Base-by-base conservation (phyloP, 1,140 invertebrate species). In the Megalopta genalis region DNA sequence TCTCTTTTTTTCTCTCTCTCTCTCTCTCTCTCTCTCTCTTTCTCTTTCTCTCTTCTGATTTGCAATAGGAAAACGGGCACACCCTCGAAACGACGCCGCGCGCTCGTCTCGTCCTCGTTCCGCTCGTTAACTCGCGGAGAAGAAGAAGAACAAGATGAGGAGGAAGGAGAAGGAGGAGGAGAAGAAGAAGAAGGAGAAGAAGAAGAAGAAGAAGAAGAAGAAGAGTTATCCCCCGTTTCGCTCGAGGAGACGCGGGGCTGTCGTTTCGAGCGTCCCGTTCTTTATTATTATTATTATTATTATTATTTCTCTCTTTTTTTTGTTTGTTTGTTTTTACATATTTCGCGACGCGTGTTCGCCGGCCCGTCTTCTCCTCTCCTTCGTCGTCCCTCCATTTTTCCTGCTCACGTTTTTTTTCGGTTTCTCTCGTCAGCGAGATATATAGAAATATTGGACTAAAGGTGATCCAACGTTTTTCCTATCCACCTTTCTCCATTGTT, bases 371-470 rank as follows among this genome's bases (percentile, higher is more conserved):
- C 83, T 39, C 74, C 81, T 77, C 75, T 32, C 1, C 57, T 42
- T 46, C 64, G 52, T 23, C 9, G 16, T 57, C 39, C 27, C 21
- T 18, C 49, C 16, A 1, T 52, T 14, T 52, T 6, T 52, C 66
- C 57, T 52, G 42, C 62, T 27, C 49, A 6, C 59, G 70, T 39
- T 49, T 71, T 8, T 27, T 42, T 62, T 65, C 54, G 9, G 65
- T 25, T 37, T 49, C 32, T 52, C 49, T 18, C 14, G 32, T 46
- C 27, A 77, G 57, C 69, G 87, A 90, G 85, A 88, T 87, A 87
- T 37, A 90, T 89, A 90, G 85, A 90, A 90, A 90, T 88, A 80
- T 90, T 87, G 89, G 89, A 90, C 74, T 87, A 87, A 16, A 87
- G 88, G 85, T 82, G 83, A 87, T 82, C 87, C 87, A 88, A 87